These are phyloP conservation scores for Ramphastos sulfuratus DNA, from an alignment of 2,113 vertebrate genomes.

Conservation along the genomic window DNA sequence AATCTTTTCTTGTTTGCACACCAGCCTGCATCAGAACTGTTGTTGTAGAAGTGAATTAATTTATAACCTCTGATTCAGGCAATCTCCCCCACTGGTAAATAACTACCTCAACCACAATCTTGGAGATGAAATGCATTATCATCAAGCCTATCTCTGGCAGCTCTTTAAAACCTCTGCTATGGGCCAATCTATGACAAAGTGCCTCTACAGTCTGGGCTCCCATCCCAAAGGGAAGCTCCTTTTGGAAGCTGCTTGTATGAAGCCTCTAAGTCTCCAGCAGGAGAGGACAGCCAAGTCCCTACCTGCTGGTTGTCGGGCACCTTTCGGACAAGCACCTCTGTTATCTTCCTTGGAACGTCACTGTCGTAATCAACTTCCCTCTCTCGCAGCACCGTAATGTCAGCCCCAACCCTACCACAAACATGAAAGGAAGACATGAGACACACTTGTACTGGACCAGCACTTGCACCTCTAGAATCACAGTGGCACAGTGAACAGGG, in stretches of 20 bases:
- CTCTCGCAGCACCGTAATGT: constrained; percentile 92
- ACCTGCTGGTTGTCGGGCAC: constrained; percentile 99
- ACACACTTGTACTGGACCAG: not conserved
- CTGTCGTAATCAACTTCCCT: constrained; percentile 91
- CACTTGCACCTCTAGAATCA: not conserved
- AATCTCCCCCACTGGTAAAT: not conserved
- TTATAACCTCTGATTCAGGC: not conserved
- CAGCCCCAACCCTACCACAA: constrained; percentile 89
- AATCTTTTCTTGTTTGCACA: not conserved
- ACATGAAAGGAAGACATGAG: not conserved
- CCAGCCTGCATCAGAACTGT: not conserved
- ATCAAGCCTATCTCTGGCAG: not conserved
- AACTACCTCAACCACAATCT: not conserved
- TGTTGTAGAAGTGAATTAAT: not conserved
- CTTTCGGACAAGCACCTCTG: constrained; percentile 95
- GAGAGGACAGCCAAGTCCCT: not conserved
- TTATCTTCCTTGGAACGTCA: constrained; percentile 87
- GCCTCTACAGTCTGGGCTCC: not conserved
- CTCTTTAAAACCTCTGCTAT: not conserved
- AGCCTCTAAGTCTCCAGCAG: not conserved
- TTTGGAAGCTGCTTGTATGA: not conserved
- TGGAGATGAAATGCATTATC: not conserved
- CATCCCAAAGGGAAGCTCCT: not conserved
- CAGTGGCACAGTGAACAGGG: not conserved
- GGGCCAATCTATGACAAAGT: not conserved